A percentile compares a stretch with the other conserved stretches of the same genome.
Evolutionary conservation across 2,113 vertebrate species (phyloP).

Genomic region (Heteronetta atricapilla): DNA sequence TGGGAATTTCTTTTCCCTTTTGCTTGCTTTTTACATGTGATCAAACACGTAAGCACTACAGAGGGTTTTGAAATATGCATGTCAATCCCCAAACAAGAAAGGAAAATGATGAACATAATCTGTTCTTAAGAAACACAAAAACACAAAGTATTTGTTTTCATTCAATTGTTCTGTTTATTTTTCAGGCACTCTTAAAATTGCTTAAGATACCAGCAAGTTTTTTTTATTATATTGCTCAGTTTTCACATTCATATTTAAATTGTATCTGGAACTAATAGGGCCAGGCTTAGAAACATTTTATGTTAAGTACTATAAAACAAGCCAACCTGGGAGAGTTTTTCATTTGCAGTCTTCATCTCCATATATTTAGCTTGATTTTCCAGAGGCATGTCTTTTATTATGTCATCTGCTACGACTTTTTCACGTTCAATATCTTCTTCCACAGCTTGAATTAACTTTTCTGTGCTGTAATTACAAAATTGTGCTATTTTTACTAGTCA

Average conservation of each 20-base stretch:
- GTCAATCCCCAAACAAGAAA: background rate
- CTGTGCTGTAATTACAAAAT: conserved; percentile 79
- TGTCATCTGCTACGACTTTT: conserved; percentile 85
- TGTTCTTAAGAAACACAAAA: background rate
- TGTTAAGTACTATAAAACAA: background rate
- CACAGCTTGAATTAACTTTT: conserved; percentile 85
- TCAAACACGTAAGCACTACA: background rate
- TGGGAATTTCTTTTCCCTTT: background rate
- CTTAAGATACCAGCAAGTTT: background rate
- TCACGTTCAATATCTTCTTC: conserved; percentile 88
- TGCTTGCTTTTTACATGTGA: background rate
- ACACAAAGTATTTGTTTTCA: background rate
- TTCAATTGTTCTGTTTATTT: background rate
- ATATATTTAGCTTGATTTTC: conserved; percentile 88
- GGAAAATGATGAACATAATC: background rate
- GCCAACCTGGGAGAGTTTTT: conserved; percentile 88
- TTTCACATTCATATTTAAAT: background rate
- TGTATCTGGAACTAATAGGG: background rate
- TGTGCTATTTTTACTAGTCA: background rate
- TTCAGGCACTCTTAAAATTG: background rate
- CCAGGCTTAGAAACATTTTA: background rate
- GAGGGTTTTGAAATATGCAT: background rate
- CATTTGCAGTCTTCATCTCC: conserved; percentile 87
- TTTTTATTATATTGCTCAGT: background rate
- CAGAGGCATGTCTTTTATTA: conserved; percentile 88